Evolutionary conservation across 35 echinoderm and acorn worm genomes (phyloP).

Genomic region (Ophiothrix spiculata): DNA sequence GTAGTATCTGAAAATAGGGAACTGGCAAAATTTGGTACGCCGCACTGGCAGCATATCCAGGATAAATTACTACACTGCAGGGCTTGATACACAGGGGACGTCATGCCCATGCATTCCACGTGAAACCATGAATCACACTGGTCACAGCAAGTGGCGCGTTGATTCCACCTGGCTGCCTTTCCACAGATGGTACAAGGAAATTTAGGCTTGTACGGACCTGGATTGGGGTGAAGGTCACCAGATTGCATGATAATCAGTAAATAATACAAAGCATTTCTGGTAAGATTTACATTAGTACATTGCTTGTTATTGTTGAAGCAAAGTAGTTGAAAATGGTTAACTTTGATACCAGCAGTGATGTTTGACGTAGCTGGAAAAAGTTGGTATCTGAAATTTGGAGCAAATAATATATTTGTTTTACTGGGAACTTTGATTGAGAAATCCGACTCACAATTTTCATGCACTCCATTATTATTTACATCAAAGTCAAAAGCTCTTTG

Average conservation of each 20-base stretch:
- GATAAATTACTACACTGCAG: background rate
- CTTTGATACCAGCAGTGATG: background rate
- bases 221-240: background rate
- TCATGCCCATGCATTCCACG: background rate
- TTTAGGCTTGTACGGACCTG: background rate
- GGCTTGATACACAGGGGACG: background rate
- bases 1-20: background rate
- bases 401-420: no score
- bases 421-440: no score
- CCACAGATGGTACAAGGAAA: slow-evolving; percentile 2
- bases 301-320: background rate
- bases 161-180: slow-evolving; percentile 1
- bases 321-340: background rate
- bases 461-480: no score
- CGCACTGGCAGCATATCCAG: slow-evolving; percentile 10
- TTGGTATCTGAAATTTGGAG: background rate
- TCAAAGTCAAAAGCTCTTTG: no score
- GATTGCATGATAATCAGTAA: background rate
- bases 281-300: background rate
- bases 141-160: slow-evolving; percentile 10
- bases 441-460: no score
- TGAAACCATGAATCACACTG: slow-evolving; percentile 11
- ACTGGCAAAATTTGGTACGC: slow-evolving; percentile 13
- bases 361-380: background rate
- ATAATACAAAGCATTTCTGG: background rate